phyloP scores from a whole-genome alignment of 2,797 vertebrate genomes.

The Gadopsis marmoratus region DNA sequence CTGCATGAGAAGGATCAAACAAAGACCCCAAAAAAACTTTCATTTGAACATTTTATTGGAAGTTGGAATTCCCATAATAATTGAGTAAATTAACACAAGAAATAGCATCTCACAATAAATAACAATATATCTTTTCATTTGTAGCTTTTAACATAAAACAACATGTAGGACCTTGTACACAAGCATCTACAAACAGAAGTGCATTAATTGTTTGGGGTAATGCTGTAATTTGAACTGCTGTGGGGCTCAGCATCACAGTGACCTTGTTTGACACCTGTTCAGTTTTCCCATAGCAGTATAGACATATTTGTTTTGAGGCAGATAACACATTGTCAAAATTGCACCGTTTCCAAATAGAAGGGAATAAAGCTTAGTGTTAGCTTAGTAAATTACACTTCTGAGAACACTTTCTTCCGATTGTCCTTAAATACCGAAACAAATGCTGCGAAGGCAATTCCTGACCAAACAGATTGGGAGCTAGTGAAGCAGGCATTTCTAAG shows the following conservation, averaged over 20 bases:
- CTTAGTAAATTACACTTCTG: slow-evolving; percentile 46
- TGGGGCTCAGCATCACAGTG: slow-evolving; percentile 36
- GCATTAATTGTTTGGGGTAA: slow-evolving; percentile 61
- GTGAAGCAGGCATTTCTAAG: too few species aligned
- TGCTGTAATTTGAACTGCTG: slow-evolving; percentile 36
- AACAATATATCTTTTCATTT: slow-evolving; percentile 66
- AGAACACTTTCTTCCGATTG: slow-evolving; percentile 51
- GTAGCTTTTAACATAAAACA: slow-evolving; percentile 60
- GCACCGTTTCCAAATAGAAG: slow-evolving; percentile 50
- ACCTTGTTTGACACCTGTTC: slow-evolving; percentile 45
- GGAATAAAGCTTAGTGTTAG: slow-evolving; percentile 47
- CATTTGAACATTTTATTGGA: slow-evolving; percentile 64
- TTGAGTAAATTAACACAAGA: slow-evolving; percentile 53
- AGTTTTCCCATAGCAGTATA: slow-evolving; percentile 67
- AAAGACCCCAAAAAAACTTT: not conserved
- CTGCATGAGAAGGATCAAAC: not conserved
- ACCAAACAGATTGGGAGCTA: too few species aligned
- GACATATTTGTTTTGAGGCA: slow-evolving; percentile 45
- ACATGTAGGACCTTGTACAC: slow-evolving; percentile 50
- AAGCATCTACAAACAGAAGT: slow-evolving; percentile 74
- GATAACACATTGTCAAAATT: slow-evolving; percentile 50
- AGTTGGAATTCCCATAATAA: slow-evolving; percentile 50
- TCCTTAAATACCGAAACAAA: slow-evolving; percentile 40
- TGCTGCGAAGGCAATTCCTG: slow-evolving; percentile 19
- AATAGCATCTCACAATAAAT: slow-evolving; percentile 80